Conservation (phyloP, 2,113 vertebrate genomes). For the Lagopus leucura region DNA sequence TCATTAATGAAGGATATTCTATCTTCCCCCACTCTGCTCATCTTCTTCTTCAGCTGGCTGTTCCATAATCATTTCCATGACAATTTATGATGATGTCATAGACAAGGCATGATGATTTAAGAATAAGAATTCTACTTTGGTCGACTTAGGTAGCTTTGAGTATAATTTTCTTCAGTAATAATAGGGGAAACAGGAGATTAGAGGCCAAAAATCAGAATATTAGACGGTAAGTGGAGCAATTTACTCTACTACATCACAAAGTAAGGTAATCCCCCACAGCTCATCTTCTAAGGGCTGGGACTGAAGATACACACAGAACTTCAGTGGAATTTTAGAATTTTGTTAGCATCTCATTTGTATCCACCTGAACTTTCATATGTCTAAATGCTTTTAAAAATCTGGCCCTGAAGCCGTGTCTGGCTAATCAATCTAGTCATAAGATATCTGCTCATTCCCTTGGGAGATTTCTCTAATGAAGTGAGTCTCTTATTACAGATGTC, state of each 20-base stretch:
- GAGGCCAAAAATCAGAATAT: background rate
- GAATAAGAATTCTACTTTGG: background rate
- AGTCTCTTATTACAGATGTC: background rate
- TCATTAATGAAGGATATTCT: conserved; percentile 1
- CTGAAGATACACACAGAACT: background rate
- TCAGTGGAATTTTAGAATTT: background rate
- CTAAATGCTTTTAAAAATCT: background rate
- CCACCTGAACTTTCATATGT: background rate
- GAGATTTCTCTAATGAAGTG: background rate
- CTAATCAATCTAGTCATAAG: background rate
- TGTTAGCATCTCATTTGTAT: background rate
- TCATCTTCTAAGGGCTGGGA: background rate
- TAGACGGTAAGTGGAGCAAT: background rate
- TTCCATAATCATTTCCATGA: conserved; percentile 33
- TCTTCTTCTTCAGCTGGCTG: background rate
- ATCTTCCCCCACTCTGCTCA: background rate
- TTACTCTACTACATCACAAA: background rate
- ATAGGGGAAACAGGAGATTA: conserved; percentile 29
- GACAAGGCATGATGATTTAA: conserved; percentile 8
- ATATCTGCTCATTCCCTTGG: background rate
- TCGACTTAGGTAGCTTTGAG: conserved; percentile 5
- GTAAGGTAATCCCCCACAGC: background rate
- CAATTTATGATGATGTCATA: conserved; percentile 14
- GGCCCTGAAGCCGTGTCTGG: background rate
- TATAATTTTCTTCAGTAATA: conserved; percentile 11